phyloP scores from a whole-genome alignment of 2,797 vertebrate species.

The Galagoides demidoff region DNA sequence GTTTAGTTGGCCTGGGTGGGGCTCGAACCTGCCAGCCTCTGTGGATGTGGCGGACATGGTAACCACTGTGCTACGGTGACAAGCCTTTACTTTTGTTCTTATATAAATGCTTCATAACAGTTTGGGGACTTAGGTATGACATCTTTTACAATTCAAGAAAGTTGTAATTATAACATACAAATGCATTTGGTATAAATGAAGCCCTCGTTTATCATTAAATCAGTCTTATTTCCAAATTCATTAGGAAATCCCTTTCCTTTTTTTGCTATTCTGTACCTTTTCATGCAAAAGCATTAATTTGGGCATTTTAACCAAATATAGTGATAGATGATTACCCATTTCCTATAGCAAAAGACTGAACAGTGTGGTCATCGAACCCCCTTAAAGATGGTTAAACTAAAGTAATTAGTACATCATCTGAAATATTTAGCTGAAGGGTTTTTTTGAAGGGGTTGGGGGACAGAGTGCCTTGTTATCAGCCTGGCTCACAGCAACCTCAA shows the following conservation, averaged over 20 bases:
- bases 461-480: no score
- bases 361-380: neutral
- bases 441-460: no score
- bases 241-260: neutral
- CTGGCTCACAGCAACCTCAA: no score
- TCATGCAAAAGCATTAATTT: neutral
- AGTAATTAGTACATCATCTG: neutral
- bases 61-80: no score
- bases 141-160: neutral
- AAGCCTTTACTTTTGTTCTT: no score
- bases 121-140: neutral
- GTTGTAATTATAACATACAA: neutral
- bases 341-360: neutral
- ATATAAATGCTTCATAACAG: neutral
- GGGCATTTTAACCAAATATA: no score
- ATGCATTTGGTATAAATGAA: neutral
- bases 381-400: neutral
- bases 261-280: neutral
- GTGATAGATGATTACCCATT: neutral
- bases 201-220: neutral
- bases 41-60: no score
- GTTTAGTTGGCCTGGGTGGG: no score
- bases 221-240: neutral
- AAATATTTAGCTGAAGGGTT: neutral
- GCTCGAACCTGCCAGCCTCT: no score